Evolutionary conservation across 2,888 invertebrate species (phyloP), one percentile per base, ranked within the genome.

Genomic region (Pimpla rufipes): DNA sequence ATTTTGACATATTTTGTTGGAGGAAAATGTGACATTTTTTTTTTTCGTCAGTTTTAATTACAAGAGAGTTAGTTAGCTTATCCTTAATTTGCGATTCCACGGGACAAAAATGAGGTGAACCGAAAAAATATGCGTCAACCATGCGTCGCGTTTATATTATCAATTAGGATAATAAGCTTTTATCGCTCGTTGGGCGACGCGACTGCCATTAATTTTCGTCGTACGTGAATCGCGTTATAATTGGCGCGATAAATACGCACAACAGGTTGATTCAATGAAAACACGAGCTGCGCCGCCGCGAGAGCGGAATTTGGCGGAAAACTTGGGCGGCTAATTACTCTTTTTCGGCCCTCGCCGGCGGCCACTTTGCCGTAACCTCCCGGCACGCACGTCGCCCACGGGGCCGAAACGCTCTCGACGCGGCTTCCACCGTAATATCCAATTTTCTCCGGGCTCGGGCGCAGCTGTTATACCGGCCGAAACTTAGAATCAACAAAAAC

Each of bases 371-470:
- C 18, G 18, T 62, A 35, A 62, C 37, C 62, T 37, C 16, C 40
- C 62, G 62, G 37, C 62, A 18, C 62, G 37, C 35, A 62, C n/a
- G n/a, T 62, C n/a, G 67, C 47, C 67, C 47, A 29, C 67, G 8
- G 67, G 67, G 47, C 16, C 0, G 0, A 67, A n/a, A n/a, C n/a
- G n/a, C 29, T 3, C 47, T 16, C 67, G 67, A 29, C 67, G 45
- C 29, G n/a, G 62, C 16, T 62, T 37, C 62, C 0, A 40, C 16
- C 35, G 62, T 62, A 67, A 67, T 45, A 47, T 67, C 35, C 47
- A 47, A 67, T 67, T 67, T 67, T 29, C 67, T 62, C 16, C 7
- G 16, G 16, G 16, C 8, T 37, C 37, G 10, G 16, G 62, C 18
- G 62, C 18, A 62, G 40, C 18, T 37, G 10, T 37, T 62, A 37